Percentiles rank a stretch among this genome's conserved stretches.
These are phyloP conservation scores for Lepidurus packardi DNA, from an alignment of 1,140 invertebrate species.

Conservation along the genomic window DNA sequence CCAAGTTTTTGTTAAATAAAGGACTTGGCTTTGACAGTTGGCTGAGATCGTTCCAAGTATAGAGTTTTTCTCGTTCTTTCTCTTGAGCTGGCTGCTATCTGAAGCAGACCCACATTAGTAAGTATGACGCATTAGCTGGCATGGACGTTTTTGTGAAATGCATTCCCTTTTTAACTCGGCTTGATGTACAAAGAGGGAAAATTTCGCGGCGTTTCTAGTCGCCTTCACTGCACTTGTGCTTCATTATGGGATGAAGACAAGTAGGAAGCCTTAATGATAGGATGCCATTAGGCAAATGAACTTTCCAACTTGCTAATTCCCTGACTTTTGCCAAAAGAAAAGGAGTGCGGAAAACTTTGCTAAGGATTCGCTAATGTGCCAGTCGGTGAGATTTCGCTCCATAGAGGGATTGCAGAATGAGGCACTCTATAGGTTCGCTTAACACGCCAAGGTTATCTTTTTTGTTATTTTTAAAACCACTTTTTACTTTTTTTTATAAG, in stretches of 20 bases:
- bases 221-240: not conserved
- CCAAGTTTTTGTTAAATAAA: not conserved
- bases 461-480: not conserved
- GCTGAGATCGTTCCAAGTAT: too few species aligned
- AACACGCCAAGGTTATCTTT: not conserved
- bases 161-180: too few species aligned
- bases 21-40: too few species aligned
- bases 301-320: not conserved
- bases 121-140: too few species aligned
- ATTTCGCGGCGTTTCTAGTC: not conserved
- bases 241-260: not conserved
- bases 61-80: too few species aligned
- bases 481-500: not conserved
- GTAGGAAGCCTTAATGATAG: slow-evolving; percentile 19
- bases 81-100: too few species aligned
- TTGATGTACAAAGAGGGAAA: not conserved
- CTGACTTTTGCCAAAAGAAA: not conserved
- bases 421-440: not conserved
- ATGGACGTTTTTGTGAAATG: too few species aligned
- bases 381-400: not conserved
- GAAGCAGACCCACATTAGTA: too few species aligned
- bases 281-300: slow-evolving; percentile 15
- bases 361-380: not conserved
- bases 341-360: not conserved
- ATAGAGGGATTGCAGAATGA: not conserved